These are phyloP conservation scores for Brachyptera putata DNA, from an alignment of 2,888 invertebrate species.

Conservation along the genomic window DNA sequence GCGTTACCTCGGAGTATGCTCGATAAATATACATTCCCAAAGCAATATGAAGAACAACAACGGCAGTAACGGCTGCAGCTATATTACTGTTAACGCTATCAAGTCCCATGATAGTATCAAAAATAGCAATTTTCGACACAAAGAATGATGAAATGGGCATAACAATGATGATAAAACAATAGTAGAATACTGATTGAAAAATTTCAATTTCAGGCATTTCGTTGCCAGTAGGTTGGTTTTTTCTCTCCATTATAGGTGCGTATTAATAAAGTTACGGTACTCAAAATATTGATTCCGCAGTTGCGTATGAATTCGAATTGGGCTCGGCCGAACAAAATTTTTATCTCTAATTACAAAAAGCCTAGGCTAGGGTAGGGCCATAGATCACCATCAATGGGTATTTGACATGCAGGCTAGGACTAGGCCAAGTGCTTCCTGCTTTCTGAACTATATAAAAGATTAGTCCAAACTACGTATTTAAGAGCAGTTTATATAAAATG, in stretches of 20 bases:
- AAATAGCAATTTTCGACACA: constrained; percentile 60
- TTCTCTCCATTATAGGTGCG: background rate
- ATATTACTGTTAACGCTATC: constrained; percentile 63
- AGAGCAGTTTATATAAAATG: no score
- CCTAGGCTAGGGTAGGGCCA: no score
- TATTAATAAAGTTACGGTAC: no score
- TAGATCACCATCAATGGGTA: no score
- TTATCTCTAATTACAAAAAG: no score
- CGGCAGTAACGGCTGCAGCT: constrained; percentile 71
- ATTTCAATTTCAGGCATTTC: constrained; percentile 65
- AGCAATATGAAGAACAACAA: constrained; percentile 69
- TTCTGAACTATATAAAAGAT: no score
- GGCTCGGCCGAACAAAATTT: no score
- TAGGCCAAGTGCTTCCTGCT: no score
- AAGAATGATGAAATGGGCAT: constrained; percentile 75
- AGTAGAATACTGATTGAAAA: constrained; percentile 70
- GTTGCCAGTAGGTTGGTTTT: background rate
- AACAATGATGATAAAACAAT: constrained; percentile 70
- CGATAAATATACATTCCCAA: constrained; percentile 73
- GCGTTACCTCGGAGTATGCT: constrained; percentile 57
- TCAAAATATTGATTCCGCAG: no score
- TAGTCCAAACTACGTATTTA: no score
- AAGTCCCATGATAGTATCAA: constrained; percentile 60
- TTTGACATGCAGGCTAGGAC: no score
- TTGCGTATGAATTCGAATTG: no score